Evolutionary conservation across 2,888 invertebrate genomes (phyloP).

Genomic region (Monoplex corrugatus): DNA sequence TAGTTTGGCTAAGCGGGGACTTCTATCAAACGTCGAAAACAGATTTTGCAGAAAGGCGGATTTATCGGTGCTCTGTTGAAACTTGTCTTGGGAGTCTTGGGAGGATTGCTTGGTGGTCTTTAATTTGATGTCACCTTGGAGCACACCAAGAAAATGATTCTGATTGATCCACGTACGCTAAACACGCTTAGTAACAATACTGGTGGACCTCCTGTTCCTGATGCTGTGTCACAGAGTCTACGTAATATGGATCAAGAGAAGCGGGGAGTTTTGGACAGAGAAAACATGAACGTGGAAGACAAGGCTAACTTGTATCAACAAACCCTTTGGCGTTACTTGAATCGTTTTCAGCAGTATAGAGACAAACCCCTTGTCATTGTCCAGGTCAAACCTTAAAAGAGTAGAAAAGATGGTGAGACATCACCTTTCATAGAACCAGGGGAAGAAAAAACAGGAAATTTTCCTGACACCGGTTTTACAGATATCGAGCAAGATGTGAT

Average conservation of each 20-base stretch:
- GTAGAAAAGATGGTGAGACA: no score
- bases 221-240: not conserved
- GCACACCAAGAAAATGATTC: conserved; percentile 26
- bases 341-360: not conserved
- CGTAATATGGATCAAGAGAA: not conserved
- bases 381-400: no score
- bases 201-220: not conserved
- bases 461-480: no score
- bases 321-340: not conserved
- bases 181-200: not conserved
- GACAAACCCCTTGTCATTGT: not conserved
- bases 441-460: no score
- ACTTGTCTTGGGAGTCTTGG: not conserved
- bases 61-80: not conserved
- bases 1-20: not conserved
- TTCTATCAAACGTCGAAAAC: not conserved
- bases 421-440: no score
- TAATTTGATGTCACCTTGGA: not conserved
- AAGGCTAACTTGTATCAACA: not conserved
- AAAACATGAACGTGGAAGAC: not conserved
- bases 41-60: conserved; percentile 29
- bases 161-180: not conserved
- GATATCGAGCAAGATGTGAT: no score
- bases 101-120: not conserved
- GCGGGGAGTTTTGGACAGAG: not conserved